Evolutionary conservation across 2,888 invertebrate species (phyloP).

Genomic region (Drosophila suboccidentalis): DNA sequence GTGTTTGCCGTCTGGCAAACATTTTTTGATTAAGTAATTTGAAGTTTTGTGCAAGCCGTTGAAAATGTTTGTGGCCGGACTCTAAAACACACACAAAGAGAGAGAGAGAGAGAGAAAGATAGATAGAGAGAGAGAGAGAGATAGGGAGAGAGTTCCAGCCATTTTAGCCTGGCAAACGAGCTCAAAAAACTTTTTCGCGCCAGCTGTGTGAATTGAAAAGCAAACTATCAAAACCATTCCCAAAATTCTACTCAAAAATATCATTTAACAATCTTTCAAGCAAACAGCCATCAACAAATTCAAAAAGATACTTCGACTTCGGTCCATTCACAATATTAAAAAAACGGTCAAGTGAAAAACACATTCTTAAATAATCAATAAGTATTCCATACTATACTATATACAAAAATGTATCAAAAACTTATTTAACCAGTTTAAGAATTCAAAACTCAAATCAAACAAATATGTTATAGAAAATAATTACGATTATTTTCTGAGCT

Average conservation of each 20-base stretch:
- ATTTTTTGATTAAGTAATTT: slow-evolving; percentile 70
- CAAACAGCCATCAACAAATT: slow-evolving; percentile 26
- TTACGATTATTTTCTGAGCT: not conserved
- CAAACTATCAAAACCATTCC: slow-evolving; percentile 40
- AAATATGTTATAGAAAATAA: not conserved
- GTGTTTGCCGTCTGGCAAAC: slow-evolving; percentile 39
- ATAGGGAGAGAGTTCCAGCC: slow-evolving; percentile 1
- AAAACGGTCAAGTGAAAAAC: not conserved
- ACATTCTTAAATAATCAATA: not conserved
- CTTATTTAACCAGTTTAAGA: not conserved
- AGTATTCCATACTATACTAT: too few species aligned
- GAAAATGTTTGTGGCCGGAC: slow-evolving; percentile 38
- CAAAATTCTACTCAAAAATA: slow-evolving; percentile 8
- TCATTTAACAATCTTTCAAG: slow-evolving; percentile 7
- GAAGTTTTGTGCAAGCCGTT: slow-evolving; percentile 70
- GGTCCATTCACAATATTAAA: not conserved
- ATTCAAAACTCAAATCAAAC: not conserved
- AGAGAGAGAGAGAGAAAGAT: not conserved
- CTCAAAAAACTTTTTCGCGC: slow-evolving; percentile 56
- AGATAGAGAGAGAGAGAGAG: not conserved
- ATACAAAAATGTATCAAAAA: not conserved
- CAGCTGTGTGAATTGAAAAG: slow-evolving; percentile 62
- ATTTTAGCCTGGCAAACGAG: slow-evolving; percentile 45
- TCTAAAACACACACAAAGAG: not conserved
- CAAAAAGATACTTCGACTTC: not conserved